These are phyloP conservation scores for Drosophila niveifrons DNA, from an alignment of 2,888 invertebrate species.

Conservation along the genomic window DNA sequence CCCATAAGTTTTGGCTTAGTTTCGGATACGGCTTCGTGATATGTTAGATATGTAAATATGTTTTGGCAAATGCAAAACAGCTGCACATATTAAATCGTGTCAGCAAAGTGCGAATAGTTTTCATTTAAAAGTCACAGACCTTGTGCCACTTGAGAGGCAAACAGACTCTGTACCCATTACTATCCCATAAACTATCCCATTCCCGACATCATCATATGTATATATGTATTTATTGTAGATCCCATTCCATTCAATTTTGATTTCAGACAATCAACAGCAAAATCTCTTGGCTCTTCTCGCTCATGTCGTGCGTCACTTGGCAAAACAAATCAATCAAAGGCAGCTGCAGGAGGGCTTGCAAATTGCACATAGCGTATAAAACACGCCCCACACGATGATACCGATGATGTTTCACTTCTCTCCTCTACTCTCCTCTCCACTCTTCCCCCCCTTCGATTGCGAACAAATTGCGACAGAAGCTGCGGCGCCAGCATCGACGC, in stretches of 20 bases:
- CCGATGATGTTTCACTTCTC: constrained; percentile 13
- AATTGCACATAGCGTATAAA: constrained; percentile 45
- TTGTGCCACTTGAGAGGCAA: constrained; percentile 51
- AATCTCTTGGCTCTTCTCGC: constrained; percentile 35
- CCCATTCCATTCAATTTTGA: constrained; percentile 13
- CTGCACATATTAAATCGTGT: constrained; percentile 55
- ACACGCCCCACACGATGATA: constrained; percentile 51
- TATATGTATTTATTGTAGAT: background rate
- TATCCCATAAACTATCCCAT: constrained; percentile 15
- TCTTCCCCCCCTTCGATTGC: background rate
- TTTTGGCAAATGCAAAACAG: constrained; percentile 60
- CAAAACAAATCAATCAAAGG: constrained; percentile 78
- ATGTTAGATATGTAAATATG: constrained; percentile 53
- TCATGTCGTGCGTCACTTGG: constrained; percentile 69
- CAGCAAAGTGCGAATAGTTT: constrained; percentile 47
- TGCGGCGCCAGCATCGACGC: constrained; percentile 60
- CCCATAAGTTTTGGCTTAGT: constrained; percentile 24
- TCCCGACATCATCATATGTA: constrained; percentile 10
- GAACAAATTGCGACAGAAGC: constrained; percentile 63
- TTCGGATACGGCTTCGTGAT: constrained; percentile 19
- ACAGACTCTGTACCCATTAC: constrained; percentile 5
- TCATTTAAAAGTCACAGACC: constrained; percentile 33
- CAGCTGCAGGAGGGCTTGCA: constrained; percentile 49
- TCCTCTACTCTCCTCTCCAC: constrained; percentile 1
- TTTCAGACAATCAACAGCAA: constrained; percentile 51